phyloP scores from a whole-genome alignment of 2,888 invertebrate genomes.

The Tiphia femorata region DNA sequence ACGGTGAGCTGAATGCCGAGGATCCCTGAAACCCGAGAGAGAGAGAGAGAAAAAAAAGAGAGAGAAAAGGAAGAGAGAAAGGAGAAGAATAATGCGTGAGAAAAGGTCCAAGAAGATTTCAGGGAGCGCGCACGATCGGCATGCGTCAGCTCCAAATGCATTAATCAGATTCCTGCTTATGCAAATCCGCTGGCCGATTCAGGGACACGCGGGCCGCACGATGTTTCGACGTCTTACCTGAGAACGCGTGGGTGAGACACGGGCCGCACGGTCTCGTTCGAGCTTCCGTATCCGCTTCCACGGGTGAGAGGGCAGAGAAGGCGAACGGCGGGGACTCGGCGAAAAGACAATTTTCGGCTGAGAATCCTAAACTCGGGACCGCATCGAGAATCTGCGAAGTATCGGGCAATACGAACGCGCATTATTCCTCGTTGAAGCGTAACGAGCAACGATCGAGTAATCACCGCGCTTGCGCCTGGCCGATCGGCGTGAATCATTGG shows the following conservation, averaged over 20 bases:
- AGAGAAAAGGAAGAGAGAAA: not conserved
- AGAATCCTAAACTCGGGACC: too few relatives aligned
- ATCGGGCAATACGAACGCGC: too few relatives aligned
- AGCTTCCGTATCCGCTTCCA: slow-evolving; percentile 36
- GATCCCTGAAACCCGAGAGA: too few relatives aligned
- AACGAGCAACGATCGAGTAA: too few relatives aligned
- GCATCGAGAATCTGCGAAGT: too few relatives aligned
- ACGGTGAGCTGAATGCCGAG: not conserved
- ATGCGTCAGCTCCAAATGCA: slow-evolving; percentile 37
- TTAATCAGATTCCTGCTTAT: slow-evolving; percentile 43
- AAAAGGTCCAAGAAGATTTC: too few relatives aligned
- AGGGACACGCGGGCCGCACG: slow-evolving; percentile 18
- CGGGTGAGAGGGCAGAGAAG: too few relatives aligned
- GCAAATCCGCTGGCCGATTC: slow-evolving; percentile 29
- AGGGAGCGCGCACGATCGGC: slow-evolving; percentile 15
- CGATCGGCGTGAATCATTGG: too few relatives aligned
- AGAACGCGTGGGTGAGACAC: slow-evolving; percentile 36
- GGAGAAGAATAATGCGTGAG: not conserved
- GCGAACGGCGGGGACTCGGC: too few relatives aligned
- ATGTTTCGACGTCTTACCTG: slow-evolving; percentile 23
- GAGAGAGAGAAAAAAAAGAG: not conserved
- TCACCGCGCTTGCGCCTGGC: too few relatives aligned
- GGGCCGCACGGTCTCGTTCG: slow-evolving; percentile 24
- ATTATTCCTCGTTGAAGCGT: too few relatives aligned
- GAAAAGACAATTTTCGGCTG: too few relatives aligned